Evolutionary conservation across 1,140 invertebrate genomes (phyloP).

Genomic region (Drosophila insularis): DNA sequence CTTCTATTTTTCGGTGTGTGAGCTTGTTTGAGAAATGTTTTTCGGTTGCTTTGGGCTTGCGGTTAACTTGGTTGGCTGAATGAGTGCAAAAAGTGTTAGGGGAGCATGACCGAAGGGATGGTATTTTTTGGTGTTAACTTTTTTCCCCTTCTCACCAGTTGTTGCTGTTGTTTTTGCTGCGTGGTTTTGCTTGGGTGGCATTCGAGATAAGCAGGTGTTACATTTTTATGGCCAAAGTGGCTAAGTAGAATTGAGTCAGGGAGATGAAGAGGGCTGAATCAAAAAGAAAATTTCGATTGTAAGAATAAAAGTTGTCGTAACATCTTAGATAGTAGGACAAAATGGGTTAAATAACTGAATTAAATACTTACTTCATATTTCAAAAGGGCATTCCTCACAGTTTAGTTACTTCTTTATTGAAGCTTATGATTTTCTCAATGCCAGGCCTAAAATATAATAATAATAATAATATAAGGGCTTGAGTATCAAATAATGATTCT

Average conservation of each 20-base stretch:
- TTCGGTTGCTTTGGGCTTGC: slow-evolving; percentile 57
- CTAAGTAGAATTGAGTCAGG: slow-evolving; percentile 46
- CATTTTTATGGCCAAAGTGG: slow-evolving; percentile 72
- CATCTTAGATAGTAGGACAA: too few relatives aligned
- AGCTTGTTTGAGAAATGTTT: slow-evolving; percentile 46
- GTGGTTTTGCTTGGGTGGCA: slow-evolving; percentile 10
- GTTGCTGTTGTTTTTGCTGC: neutral
- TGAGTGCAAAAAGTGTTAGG: slow-evolving; percentile 10
- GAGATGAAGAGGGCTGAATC: neutral
- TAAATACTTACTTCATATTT: too few relatives aligned
- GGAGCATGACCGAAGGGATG: neutral
- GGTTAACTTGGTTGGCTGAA: slow-evolving; percentile 18
- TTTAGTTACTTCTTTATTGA: too few relatives aligned
- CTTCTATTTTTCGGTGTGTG: slow-evolving; percentile 23
- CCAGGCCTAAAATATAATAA: too few relatives aligned
- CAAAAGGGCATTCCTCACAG: too few relatives aligned
- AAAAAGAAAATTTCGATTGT: neutral
- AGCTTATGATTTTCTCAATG: too few relatives aligned
- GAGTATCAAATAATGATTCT: too few relatives aligned
- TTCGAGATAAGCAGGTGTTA: slow-evolving; percentile 74
- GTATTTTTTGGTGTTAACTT: slow-evolving; percentile 4
- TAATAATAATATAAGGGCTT: too few relatives aligned
- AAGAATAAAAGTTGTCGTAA: neutral
- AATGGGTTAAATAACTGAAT: too few relatives aligned
- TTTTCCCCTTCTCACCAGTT: slow-evolving; percentile 20